phyloP scores from a whole-genome alignment of 2,888 invertebrate species.

The Gonocerus acuteangulatus region DNA sequence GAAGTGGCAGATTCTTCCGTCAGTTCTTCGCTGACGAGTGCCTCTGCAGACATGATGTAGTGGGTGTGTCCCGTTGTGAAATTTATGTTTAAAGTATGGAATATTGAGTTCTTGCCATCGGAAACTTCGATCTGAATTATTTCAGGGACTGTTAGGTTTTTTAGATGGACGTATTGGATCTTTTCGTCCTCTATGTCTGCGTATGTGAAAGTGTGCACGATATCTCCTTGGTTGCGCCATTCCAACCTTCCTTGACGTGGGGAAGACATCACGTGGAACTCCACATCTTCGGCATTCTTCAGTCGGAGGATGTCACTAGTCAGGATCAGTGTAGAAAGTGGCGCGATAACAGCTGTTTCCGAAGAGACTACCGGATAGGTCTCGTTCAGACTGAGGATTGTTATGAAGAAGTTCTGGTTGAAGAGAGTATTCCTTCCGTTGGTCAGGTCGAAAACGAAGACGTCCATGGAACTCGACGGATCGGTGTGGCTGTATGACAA shows the following conservation, averaged over 20 bases:
- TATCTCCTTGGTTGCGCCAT: neutral
- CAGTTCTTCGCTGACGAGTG: neutral
- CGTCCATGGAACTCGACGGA: slow-evolving; percentile 29
- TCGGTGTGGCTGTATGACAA: slow-evolving; percentile 25
- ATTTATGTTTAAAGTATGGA: slow-evolving; percentile 25
- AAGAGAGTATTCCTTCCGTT: slow-evolving; percentile 9
- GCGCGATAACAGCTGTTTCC: slow-evolving; percentile 3
- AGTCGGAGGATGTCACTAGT: slow-evolving; percentile 16
- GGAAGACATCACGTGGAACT: slow-evolving; percentile 24
- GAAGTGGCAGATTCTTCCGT: neutral
- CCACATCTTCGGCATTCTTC: neutral
- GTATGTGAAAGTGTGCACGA: slow-evolving; percentile 15
- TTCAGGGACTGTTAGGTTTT: slow-evolving; percentile 18
- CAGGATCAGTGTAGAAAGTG: slow-evolving; percentile 2
- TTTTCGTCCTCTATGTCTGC: slow-evolving; percentile 16
- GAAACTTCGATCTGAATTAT: slow-evolving; percentile 31
- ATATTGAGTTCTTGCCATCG: slow-evolving; percentile 22
- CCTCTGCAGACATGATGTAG: neutral
- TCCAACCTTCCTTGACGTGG: slow-evolving; percentile 27
- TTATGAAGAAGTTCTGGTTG: slow-evolving; percentile 32
- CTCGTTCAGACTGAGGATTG: slow-evolving; percentile 12
- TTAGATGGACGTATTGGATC: slow-evolving; percentile 24
- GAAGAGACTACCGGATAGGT: slow-evolving; percentile 23
- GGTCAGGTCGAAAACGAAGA: slow-evolving; percentile 28
- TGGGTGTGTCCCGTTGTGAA: neutral